Percentiles rank a stretch among this genome's conserved stretches.
These are phyloP conservation scores for Cryptosula pallasiana DNA, from an alignment of 2,888 invertebrate species.

Conservation along the genomic window DNA sequence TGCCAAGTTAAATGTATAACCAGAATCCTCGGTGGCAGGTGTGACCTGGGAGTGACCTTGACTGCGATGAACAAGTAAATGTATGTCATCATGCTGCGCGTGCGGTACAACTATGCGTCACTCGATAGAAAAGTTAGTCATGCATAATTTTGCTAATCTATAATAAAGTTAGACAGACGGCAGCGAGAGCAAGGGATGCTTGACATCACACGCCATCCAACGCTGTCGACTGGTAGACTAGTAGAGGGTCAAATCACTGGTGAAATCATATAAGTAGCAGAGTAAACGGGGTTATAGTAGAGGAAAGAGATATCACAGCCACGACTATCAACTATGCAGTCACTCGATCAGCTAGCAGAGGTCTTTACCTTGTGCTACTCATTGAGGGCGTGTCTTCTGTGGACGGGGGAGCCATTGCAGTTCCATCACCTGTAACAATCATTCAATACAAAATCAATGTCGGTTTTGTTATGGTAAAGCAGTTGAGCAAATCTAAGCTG, in stretches of 20 bases:
- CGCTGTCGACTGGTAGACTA: not conserved
- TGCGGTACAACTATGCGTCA: too few relatives aligned
- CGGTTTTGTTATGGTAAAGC: too few relatives aligned
- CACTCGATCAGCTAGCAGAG: not conserved
- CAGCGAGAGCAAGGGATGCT: not conserved
- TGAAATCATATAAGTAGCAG: not conserved
- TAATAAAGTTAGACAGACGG: not conserved
- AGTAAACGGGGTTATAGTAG: not conserved
- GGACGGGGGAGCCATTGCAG: too few relatives aligned
- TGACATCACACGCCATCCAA: not conserved
- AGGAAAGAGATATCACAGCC: not conserved
- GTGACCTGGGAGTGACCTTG: too few relatives aligned
- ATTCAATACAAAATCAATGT: too few relatives aligned
- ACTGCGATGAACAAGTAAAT: too few relatives aligned
- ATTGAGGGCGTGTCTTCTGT: not conserved
- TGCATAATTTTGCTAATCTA: too few relatives aligned
- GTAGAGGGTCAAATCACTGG: not conserved
- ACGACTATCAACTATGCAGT: not conserved
- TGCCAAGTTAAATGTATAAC: too few relatives aligned
- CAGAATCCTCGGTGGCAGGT: not conserved
- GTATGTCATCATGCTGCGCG: not conserved
- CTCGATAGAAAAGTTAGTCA: not conserved
- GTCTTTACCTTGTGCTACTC: conserved; percentile 13
- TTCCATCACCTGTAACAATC: too few relatives aligned
- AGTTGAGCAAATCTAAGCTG: too few relatives aligned